Evolutionary conservation across 2,888 invertebrate species (phyloP).

Genomic region (Uloborus plumipes): DNA sequence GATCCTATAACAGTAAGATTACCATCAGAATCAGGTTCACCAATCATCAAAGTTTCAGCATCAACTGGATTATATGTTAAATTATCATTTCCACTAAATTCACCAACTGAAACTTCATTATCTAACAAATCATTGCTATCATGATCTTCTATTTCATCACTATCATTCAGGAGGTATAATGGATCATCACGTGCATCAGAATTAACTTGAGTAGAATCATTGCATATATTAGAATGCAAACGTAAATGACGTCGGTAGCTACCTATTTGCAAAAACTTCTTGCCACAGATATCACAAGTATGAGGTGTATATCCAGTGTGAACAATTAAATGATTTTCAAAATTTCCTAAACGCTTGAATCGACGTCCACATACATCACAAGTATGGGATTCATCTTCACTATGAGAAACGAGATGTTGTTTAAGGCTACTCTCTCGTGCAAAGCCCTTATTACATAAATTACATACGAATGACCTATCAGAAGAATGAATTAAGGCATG

Average conservation of each 20-base stretch:
- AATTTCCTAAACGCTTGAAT: conserved; percentile 51
- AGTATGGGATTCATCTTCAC: conserved; percentile 51
- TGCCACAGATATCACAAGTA: conserved; percentile 54
- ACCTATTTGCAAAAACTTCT: conserved; percentile 54
- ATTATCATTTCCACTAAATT: conserved; percentile 42
- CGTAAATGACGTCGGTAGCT: conserved; percentile 54
- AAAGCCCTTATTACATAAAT: conserved; percentile 51
- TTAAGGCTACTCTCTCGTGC: conserved; percentile 53
- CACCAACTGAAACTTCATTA: conserved; percentile 48
- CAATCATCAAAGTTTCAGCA: conserved; percentile 49
- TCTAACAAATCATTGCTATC: conserved; percentile 14
- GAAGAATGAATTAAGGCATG: conserved; percentile 48
- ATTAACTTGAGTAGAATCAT: conserved; percentile 34
- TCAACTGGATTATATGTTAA: conserved; percentile 46
- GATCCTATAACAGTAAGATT: conserved; percentile 57
- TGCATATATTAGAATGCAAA: conserved; percentile 31
- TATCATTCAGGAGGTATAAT: conserved; percentile 31
- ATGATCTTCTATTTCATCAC: conserved; percentile 18
- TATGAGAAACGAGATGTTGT: conserved; percentile 47
- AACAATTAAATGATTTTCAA: conserved; percentile 58
- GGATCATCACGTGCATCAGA: conserved; percentile 20
- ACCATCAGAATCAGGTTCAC: conserved; percentile 51
- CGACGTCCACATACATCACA: conserved; percentile 58
- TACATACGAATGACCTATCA: conserved; percentile 44
- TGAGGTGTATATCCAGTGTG: conserved; percentile 60